Evolutionary conservation across 53 echinoderm and acorn worm species (phyloP).

Genomic region (Holothuria scabra): DNA sequence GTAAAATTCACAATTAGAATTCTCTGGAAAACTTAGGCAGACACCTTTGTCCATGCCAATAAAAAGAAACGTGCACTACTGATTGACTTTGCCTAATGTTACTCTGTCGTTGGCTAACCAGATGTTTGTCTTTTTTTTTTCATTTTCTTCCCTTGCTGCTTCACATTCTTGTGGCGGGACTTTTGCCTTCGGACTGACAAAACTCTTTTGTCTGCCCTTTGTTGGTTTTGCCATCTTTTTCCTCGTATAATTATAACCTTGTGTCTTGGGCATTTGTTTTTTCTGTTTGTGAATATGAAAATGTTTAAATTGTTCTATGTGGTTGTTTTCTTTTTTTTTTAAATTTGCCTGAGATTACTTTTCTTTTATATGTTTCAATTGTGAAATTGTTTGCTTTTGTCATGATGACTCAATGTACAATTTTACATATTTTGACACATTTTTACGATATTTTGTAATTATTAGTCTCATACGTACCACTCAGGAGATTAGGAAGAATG

Average conservation of each 20-base stretch:
- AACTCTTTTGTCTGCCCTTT: not conserved
- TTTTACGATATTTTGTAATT: not conserved
- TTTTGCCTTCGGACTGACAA: conserved; percentile 1
- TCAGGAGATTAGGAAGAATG: conserved; percentile 87
- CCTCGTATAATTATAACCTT: not conserved
- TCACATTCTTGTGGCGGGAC: conserved; percentile 40
- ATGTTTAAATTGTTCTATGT: not conserved
- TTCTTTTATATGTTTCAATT: too few relatives aligned
- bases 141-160: conserved; percentile 10
- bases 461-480: conserved; percentile 82
- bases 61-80: too few relatives aligned
- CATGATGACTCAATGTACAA: too few relatives aligned
- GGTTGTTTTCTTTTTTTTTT: too few relatives aligned
- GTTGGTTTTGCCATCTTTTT: not conserved
- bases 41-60: too few relatives aligned
- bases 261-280: not conserved
- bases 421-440: not conserved
- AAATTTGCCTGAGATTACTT: too few relatives aligned
- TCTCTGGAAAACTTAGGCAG: too few relatives aligned
- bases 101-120: too few relatives aligned
- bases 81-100: too few relatives aligned
- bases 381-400: too few relatives aligned
- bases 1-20: too few relatives aligned
- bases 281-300: not conserved
- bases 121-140: conserved; percentile 16